Evolutionary conservation across 2,797 vertebrate species (phyloP).

Genomic region (Rhynchonycteris naso): DNA sequence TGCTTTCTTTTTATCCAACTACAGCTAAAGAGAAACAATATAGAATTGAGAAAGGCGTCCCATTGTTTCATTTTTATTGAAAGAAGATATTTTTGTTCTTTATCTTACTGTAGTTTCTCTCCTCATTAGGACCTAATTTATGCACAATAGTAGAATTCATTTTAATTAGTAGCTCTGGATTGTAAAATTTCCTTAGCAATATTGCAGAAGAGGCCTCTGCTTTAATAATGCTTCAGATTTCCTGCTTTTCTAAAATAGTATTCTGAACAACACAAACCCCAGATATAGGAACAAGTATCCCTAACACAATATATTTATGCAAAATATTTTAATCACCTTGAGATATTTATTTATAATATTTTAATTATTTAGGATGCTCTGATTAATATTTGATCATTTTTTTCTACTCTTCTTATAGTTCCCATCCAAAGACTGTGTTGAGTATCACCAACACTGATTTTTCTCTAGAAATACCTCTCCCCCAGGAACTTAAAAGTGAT

Average conservation of each 20-base stretch:
- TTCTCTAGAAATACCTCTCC: neutral
- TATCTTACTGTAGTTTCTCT: conserved; percentile 43
- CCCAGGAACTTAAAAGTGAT: neutral
- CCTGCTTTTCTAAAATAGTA: conserved; percentile 1
- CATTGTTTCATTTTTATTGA: conserved; percentile 6
- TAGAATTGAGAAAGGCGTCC: neutral
- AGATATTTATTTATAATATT: neutral
- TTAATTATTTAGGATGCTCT: neutral
- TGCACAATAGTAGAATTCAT: conserved; percentile 54
- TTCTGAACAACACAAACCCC: neutral
- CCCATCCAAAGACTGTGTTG: neutral
- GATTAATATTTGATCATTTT: neutral
- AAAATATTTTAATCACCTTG: neutral
- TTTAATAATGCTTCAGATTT: conserved; percentile 5
- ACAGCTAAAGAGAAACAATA: conserved; percentile 39
- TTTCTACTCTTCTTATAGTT: neutral
- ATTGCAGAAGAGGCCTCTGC: conserved; percentile 13
- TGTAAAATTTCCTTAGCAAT: conserved; percentile 65
- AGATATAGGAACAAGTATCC: neutral
- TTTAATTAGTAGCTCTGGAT: conserved; percentile 57
- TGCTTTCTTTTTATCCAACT: neutral
- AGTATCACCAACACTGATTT: neutral
- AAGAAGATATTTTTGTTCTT: conserved; percentile 55
- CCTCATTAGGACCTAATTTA: conserved; percentile 64
- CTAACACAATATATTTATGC: neutral